Conservation (phyloP, 2,113 vertebrate species). For the Lipophrys pholis region DNA sequence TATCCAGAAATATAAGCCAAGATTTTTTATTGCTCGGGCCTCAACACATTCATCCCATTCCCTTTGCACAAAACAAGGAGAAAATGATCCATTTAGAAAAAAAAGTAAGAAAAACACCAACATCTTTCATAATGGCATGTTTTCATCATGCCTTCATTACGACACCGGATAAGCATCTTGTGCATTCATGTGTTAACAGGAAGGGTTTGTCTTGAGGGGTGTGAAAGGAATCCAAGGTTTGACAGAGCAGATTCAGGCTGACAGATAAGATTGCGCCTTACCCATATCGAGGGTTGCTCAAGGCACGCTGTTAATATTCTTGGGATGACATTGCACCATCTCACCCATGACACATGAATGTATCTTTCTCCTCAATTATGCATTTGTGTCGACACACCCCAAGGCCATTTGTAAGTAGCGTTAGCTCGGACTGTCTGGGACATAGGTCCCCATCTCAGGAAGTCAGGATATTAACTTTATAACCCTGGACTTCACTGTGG, state of each 20-base stretch:
- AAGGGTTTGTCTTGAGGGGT: background rate
- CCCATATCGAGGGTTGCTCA: constrained; percentile 47
- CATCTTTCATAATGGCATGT: no score
- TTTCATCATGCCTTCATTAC: background rate
- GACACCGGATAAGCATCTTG: background rate
- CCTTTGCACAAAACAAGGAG: no score
- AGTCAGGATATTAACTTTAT: constrained; percentile 8
- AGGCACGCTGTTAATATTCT: constrained; percentile 54
- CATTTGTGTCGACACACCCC: constrained; percentile 39
- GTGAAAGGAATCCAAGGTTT: background rate
- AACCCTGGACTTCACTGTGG: background rate
- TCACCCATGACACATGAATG: constrained; percentile 48
- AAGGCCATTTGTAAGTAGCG: constrained; percentile 11
- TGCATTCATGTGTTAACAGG: background rate
- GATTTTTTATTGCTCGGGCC: no score
- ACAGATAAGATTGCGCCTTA: constrained; percentile 51
- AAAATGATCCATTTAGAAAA: no score
- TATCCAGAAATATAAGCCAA: no score
- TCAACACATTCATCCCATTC: no score
- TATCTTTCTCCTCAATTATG: constrained; percentile 40
- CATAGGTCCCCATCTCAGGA: background rate
- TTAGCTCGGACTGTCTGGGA: background rate
- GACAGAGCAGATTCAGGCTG: constrained; percentile 46
- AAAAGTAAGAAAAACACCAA: no score
- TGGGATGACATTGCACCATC: constrained; percentile 61